phyloP scores from a whole-genome alignment of 2,797 vertebrate species.

The Atherinosoma microstoma region DNA sequence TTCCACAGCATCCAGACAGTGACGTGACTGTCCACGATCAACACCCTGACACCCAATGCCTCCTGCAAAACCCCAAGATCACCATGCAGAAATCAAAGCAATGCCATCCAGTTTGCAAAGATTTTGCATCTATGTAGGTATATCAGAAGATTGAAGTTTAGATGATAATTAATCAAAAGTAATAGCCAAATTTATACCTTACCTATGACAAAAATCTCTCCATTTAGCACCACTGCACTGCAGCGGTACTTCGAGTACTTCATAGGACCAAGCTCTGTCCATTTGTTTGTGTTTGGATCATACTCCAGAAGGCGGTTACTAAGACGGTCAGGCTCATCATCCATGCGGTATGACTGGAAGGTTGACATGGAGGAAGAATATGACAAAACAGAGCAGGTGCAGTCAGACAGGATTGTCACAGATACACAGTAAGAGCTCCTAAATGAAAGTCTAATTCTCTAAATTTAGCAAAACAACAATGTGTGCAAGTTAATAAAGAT shows the following conservation, averaged over 20 bases:
- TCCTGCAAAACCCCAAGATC: constrained; percentile 78
- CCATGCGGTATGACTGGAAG: constrained; percentile 86
- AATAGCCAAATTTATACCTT: constrained; percentile 63
- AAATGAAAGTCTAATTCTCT: not conserved
- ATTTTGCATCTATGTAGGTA: not conserved
- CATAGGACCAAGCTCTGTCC: constrained; percentile 91
- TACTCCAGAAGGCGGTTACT: constrained; percentile 92
- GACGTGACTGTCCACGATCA: constrained; percentile 93
- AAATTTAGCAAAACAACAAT: not conserved
- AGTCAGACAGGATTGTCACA: constrained; percentile 28
- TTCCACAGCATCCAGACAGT: constrained; percentile 93
- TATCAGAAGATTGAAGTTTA: not conserved
- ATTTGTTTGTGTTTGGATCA: constrained; percentile 91
- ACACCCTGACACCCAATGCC: constrained; percentile 93
- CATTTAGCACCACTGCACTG: constrained; percentile 88
- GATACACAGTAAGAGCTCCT: constrained; percentile 9
- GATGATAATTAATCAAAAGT: not conserved
- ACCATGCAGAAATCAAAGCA: not conserved
- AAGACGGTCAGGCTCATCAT: constrained; percentile 96
- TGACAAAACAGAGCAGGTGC: constrained; percentile 70
- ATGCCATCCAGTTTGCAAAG: not conserved
- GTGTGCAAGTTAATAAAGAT: not conserved
- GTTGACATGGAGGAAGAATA: constrained; percentile 15
- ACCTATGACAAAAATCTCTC: constrained; percentile 96
- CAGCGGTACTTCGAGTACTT: constrained; percentile 96